phyloP scores from a whole-genome alignment of 2,797 vertebrate genomes.

The Vultur gryphus region DNA sequence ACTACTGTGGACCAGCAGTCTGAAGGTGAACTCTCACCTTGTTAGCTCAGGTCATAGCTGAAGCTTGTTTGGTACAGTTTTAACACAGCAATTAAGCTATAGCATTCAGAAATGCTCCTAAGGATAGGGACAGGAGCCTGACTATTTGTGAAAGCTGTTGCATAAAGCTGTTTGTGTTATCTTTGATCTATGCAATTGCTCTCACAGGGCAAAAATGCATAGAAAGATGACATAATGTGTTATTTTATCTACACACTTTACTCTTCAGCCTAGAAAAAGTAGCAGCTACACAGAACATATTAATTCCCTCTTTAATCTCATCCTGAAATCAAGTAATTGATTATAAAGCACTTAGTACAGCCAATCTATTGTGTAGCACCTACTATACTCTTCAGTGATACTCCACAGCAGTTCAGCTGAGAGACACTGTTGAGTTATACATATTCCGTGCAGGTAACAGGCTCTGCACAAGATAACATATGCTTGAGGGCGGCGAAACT shows the following conservation, averaged over 20 bases:
- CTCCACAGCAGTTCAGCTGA: not conserved
- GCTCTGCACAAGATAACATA: not conserved
- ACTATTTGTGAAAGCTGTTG: not conserved
- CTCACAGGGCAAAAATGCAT: rapidly evolving
- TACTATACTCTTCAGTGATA: rapidly evolving
- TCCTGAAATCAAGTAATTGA: not conserved
- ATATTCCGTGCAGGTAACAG: not conserved
- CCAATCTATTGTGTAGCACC: not conserved
- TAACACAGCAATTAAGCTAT: not conserved
- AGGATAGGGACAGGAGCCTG: not conserved
- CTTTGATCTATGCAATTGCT: not conserved
- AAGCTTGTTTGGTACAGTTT: not conserved
- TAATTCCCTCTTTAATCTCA: not conserved
- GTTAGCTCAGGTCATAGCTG: not conserved
- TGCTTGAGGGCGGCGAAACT: not conserved
- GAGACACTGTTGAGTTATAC: not conserved
- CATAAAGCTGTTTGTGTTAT: not conserved
- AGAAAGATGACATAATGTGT: rapidly evolving
- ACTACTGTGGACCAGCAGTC: not conserved
- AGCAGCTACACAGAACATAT: not conserved
- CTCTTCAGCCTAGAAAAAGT: not conserved
- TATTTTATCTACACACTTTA: not conserved
- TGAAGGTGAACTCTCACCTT: not conserved
- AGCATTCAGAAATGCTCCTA: not conserved
- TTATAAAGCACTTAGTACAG: not conserved